Percentiles rank a stretch among this genome's conserved stretches.
phyloP scores from a whole-genome alignment of 2,113 vertebrate genomes.

The Pteronura brasiliensis region DNA sequence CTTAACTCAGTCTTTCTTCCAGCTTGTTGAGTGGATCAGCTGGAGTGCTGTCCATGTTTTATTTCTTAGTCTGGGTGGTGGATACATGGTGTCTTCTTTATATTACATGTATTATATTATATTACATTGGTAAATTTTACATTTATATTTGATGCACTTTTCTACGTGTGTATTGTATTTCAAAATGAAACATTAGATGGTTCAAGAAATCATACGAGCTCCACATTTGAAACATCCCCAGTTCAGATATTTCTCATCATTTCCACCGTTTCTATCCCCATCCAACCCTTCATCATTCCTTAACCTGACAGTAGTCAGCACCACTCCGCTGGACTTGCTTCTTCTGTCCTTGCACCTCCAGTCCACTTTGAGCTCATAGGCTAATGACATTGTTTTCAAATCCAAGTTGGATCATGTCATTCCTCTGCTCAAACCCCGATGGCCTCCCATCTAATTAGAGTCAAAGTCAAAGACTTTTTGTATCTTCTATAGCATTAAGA shows the following conservation, averaged over 20 bases:
- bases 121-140: background rate
- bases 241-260: background rate
- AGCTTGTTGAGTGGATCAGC: background rate
- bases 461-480: background rate
- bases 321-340: background rate
- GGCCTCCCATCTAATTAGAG: background rate
- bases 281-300: background rate
- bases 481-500: background rate
- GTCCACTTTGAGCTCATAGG: background rate
- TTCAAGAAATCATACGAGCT: background rate
- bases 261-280: background rate
- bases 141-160: background rate
- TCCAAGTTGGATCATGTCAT: background rate
- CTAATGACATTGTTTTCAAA: background rate
- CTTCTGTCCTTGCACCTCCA: background rate
- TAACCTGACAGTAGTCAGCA: background rate
- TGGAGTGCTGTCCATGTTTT: background rate
- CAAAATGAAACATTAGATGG: background rate
- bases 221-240: background rate
- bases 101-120: background rate
- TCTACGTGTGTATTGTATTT: background rate
- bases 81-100: background rate
- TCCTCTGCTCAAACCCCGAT: background rate
- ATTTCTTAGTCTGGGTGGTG: background rate
- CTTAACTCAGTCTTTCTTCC: background rate